Conservation (phyloP, 2,888 invertebrate genomes). For the Encarsia formosa region DNA sequence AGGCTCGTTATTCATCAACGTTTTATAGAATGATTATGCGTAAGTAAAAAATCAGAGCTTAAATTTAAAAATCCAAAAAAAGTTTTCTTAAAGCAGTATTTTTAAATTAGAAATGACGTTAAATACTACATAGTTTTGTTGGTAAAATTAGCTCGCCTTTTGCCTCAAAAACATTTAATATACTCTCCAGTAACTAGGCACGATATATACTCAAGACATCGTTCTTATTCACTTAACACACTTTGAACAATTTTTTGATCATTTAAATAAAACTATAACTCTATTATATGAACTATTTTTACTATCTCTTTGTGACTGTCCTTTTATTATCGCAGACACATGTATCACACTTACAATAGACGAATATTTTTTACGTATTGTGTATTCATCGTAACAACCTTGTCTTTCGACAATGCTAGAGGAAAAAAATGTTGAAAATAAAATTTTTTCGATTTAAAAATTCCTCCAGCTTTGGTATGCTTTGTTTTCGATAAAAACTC, state of each 20-base stretch:
- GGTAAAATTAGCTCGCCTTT: slow-evolving; percentile 42
- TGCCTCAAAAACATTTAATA: slow-evolving; percentile 36
- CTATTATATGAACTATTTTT: not conserved
- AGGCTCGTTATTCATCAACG: slow-evolving; percentile 33
- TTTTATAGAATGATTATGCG: slow-evolving; percentile 29
- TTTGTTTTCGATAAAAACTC: slow-evolving; percentile 6
- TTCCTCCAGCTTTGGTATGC: slow-evolving; percentile 16
- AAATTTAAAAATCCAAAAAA: not conserved
- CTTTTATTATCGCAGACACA: slow-evolving; percentile 11
- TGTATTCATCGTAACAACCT: no score
- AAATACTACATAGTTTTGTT: not conserved
- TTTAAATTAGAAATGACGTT: slow-evolving; percentile 4
- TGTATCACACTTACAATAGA: slow-evolving; percentile 12
- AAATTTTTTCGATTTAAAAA: not conserved
- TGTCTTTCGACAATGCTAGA: not conserved
- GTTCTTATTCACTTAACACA: slow-evolving; percentile 12
- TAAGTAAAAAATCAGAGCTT: slow-evolving; percentile 29
- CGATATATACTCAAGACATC: no score
- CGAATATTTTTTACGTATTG: no score
- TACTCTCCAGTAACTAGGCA: no score
- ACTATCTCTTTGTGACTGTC: not conserved
- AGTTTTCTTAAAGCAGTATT: slow-evolving; percentile 4
- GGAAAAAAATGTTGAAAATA: not conserved
- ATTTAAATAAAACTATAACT: no score
- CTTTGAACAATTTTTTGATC: slow-evolving; percentile 7